These are phyloP conservation scores for Tupiocoris notatus DNA, from an alignment of 2,888 invertebrate genomes.

Conservation along the genomic window DNA sequence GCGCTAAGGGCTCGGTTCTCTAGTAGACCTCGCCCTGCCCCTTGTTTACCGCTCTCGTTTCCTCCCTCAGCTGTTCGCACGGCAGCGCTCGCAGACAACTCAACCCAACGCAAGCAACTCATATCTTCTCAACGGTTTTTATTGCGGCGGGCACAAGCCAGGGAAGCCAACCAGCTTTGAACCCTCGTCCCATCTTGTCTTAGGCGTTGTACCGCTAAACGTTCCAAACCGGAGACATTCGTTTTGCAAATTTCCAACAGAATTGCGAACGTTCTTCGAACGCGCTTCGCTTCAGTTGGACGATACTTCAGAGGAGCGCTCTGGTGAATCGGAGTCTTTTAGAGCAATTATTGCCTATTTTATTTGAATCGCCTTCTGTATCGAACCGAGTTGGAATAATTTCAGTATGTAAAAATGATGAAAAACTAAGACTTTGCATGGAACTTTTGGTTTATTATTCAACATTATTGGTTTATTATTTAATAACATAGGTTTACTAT, in stretches of 20 bases:
- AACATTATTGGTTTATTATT: too few relatives aligned
- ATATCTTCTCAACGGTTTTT: neutral
- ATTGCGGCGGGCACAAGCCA: neutral
- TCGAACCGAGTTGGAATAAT: too few relatives aligned
- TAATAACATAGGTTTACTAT: too few relatives aligned
- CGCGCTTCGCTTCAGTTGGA: too few relatives aligned
- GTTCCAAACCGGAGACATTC: neutral
- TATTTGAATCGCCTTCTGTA: too few relatives aligned
- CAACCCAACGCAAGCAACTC: neutral
- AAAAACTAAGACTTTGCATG: too few relatives aligned
- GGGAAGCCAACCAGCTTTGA: too few relatives aligned
- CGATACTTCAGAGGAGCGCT: too few relatives aligned
- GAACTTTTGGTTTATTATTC: too few relatives aligned
- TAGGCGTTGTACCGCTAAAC: neutral
- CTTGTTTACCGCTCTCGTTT: neutral
- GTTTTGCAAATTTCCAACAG: neutral
- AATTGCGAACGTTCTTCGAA: neutral
- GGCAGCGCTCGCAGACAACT: neutral
- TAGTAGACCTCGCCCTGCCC: neutral
- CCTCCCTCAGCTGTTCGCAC: neutral
- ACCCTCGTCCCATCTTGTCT: neutral
- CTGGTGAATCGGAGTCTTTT: too few relatives aligned
- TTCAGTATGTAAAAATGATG: too few relatives aligned
- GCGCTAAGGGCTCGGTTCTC: neutral
- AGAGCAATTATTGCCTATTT: too few relatives aligned